phyloP scores from a whole-genome alignment of 2,888 invertebrate genomes.

The Acronicta psi region DNA sequence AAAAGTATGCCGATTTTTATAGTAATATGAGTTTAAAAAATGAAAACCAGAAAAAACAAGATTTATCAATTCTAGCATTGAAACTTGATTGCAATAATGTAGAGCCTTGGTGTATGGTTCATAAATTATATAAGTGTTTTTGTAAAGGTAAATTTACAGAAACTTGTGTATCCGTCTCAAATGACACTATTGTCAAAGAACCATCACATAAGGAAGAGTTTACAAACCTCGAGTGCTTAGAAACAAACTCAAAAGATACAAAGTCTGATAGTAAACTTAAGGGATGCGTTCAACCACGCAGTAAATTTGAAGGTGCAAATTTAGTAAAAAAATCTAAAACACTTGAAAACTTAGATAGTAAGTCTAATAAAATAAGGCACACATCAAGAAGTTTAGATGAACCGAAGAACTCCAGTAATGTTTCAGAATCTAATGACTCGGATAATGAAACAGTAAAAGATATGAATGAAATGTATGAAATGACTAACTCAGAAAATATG shows the following conservation, averaged over 20 bases:
- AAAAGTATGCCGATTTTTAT: constrained; percentile 89
- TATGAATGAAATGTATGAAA: background rate
- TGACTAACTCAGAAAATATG: constrained; percentile 1
- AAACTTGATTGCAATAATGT: constrained; percentile 80
- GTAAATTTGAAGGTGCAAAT: constrained; percentile 5
- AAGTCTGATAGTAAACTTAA: constrained; percentile 1
- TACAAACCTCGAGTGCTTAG: constrained; percentile 15
- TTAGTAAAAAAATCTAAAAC: constrained; percentile 16
- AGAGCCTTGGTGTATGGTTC: constrained; percentile 91
- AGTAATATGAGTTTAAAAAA: constrained; percentile 69
- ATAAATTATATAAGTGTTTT: constrained; percentile 91
- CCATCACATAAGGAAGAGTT: constrained; percentile 5
- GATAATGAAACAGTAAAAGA: constrained; percentile 11
- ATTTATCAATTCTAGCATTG: constrained; percentile 62
- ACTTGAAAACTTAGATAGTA: constrained; percentile 6
- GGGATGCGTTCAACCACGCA: background rate
- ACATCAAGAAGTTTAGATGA: constrained; percentile 17
- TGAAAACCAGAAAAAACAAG: constrained; percentile 57
- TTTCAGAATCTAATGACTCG: constrained; percentile 1
- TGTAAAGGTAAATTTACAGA: constrained; percentile 86
- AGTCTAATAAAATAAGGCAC: constrained; percentile 9
- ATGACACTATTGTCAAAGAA: constrained; percentile 29
- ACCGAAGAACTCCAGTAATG: background rate
- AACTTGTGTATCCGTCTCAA: constrained; percentile 14
- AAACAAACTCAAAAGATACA: constrained; percentile 10